Evolutionary conservation across 37 sponge, comb jelly and placozoan genomes (phyloP).

Genomic region (Chondrosia reniformis): DNA sequence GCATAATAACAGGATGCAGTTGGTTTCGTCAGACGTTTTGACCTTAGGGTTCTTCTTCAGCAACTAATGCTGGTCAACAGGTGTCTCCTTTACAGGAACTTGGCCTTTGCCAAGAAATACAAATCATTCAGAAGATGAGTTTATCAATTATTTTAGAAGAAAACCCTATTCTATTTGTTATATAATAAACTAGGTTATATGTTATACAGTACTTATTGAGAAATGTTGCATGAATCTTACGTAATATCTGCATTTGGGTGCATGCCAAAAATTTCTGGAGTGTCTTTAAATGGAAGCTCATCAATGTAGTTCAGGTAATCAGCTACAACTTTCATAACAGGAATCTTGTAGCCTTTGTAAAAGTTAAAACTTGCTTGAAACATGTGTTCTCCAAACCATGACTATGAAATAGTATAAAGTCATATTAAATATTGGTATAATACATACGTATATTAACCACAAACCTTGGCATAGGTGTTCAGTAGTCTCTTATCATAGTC

Average conservation of each 20-base stretch:
- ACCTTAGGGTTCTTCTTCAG: no score
- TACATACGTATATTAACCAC: not conserved
- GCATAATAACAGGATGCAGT: no score
- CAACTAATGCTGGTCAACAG: no score
- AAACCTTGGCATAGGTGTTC: conserved; percentile 85
- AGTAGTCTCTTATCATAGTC: conserved; percentile 94
- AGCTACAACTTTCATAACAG: conserved; percentile 76
- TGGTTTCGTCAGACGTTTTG: no score
- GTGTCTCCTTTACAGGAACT: no score
- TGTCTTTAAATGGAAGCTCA: conserved; percentile 86
- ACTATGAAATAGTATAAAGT: not conserved
- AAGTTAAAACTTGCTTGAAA: conserved; percentile 86
- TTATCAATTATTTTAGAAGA: no score
- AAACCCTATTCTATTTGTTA: no score
- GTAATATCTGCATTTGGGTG: conserved; percentile 99
- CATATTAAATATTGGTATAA: not conserved
- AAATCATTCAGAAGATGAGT: no score
- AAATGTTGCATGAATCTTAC: no score
- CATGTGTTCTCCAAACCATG: conserved; percentile 97
- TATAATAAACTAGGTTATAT: not conserved
- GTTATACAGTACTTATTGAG: no score
- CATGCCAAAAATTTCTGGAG: conserved; percentile 98
- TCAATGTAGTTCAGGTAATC: conserved; percentile 92
- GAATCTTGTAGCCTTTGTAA: conserved; percentile 96
- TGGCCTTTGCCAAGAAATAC: no score